A percentile compares a stretch with the other conserved stretches of the same genome.
phyloP scores from a whole-genome alignment of 2,888 invertebrate species.

The Tortrix viridana region DNA sequence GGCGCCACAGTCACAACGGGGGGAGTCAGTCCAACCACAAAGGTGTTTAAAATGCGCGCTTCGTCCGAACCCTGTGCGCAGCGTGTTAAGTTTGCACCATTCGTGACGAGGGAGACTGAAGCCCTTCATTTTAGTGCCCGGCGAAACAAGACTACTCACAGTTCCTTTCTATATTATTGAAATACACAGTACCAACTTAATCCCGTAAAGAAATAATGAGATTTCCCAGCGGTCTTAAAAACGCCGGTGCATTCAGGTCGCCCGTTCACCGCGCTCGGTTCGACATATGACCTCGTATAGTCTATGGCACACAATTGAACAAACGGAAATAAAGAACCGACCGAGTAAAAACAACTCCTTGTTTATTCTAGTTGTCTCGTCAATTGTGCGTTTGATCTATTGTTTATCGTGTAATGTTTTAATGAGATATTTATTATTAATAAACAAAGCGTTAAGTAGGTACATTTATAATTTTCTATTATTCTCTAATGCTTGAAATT shows the following conservation, averaged over 20 bases:
- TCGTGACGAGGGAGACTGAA: no score
- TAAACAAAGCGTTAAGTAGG: no score
- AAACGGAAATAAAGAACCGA: conserved; percentile 41
- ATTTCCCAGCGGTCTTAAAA: conserved; percentile 21
- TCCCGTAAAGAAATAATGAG: conserved; percentile 19
- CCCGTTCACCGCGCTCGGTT: conserved; percentile 46
- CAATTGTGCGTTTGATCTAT: conserved; percentile 32
- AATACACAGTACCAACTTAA: not conserved
- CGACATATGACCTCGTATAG: conserved; percentile 50
- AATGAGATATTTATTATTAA: not conserved
- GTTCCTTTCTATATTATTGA: not conserved
- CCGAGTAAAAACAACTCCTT: conserved; percentile 26
- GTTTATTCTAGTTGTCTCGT: conserved; percentile 23
- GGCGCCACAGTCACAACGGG: no score
- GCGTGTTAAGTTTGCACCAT: no score
- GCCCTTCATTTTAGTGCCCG: no score
- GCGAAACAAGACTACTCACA: no score
- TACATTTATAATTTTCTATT: no score
- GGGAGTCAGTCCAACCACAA: no score
- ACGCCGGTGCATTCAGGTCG: conserved; percentile 43
- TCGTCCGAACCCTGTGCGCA: no score
- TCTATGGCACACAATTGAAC: conserved; percentile 41
- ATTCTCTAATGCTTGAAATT: no score
- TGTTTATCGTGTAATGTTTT: conserved; percentile 9
- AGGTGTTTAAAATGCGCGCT: no score